Evolutionary conservation across 2,888 invertebrate species (phyloP).

Genomic region (Brenthis daphne): DNA sequence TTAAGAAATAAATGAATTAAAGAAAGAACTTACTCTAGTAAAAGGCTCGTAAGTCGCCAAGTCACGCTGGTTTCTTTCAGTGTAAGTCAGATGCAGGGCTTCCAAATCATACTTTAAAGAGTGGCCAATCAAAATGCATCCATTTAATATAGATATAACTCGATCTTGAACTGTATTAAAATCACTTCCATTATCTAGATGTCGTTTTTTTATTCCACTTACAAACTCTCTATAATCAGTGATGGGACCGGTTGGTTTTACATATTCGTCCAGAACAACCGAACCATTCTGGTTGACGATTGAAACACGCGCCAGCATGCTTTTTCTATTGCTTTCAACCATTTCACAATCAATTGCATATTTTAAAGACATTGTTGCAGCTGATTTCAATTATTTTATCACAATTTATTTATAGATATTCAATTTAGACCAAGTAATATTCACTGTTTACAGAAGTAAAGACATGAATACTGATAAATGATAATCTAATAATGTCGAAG

Average conservation of each 20-base stretch:
- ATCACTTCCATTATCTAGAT: conserved; percentile 18
- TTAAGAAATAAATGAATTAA: background rate
- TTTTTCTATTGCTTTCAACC: conserved; percentile 29
- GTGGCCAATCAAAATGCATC: conserved; percentile 29
- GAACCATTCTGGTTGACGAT: conserved; percentile 21
- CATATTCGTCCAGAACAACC: conserved; percentile 28
- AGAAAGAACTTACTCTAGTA: conserved; percentile 26
- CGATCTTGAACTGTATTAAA: conserved; percentile 14
- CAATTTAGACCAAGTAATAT: too few species aligned
- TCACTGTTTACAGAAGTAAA: too few species aligned
- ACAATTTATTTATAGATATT: too few species aligned
- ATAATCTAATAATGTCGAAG: too few species aligned
- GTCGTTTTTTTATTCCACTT: conserved; percentile 26
- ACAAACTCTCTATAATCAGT: conserved; percentile 32
- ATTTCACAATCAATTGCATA: conserved; percentile 37
- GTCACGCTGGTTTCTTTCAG: conserved; percentile 26
- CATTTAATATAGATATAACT: conserved; percentile 19
- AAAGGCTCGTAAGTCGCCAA: conserved; percentile 30
- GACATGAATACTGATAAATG: too few species aligned
- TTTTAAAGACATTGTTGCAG: background rate
- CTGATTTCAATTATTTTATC: background rate
- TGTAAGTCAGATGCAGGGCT: conserved; percentile 22
- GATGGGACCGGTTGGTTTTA: conserved; percentile 28
- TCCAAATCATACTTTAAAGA: conserved; percentile 31
- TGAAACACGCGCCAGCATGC: conserved; percentile 23